phyloP scores from a whole-genome alignment of 2,113 vertebrate species.

The Seriola aureovittata region DNA sequence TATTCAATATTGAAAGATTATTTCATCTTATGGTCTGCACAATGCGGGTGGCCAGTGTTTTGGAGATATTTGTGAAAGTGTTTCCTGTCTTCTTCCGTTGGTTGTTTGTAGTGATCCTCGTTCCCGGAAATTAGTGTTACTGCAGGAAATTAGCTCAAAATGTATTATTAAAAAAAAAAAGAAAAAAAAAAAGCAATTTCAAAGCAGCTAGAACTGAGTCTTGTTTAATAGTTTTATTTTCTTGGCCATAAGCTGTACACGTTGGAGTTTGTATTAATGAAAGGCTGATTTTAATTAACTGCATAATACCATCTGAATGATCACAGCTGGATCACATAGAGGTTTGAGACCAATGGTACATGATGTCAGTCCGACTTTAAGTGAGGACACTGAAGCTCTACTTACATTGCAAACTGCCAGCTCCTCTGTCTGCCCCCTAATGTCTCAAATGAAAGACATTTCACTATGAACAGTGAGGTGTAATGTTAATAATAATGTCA shows the following conservation, averaged over 20 bases:
- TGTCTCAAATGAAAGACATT: background rate
- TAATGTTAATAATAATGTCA: background rate
- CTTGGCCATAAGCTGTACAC: slow-evolving; percentile 6
- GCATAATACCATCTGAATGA: background rate
- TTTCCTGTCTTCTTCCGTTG: slow-evolving; percentile 13
- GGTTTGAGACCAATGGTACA: background rate
- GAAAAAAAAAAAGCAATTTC: background rate
- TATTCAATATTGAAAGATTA: background rate
- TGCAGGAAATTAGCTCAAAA: slow-evolving; percentile 42
- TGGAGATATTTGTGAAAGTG: background rate
- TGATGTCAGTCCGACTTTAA: background rate
- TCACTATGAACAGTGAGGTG: background rate
- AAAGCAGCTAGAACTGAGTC: slow-evolving; percentile 16
- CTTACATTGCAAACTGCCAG: background rate
- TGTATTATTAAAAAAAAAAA: background rate
- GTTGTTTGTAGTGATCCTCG: slow-evolving; percentile 9
- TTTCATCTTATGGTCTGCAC: background rate
- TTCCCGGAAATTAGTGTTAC: slow-evolving; percentile 37
- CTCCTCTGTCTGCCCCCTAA: background rate
- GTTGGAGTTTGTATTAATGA: slow-evolving; percentile 30
- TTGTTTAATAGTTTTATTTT: slow-evolving; percentile 24
- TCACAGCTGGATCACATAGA: background rate
- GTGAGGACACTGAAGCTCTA: too few species aligned
- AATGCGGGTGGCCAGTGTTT: background rate
- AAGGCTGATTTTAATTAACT: slow-evolving; percentile 37